Percentiles rank a stretch among this genome's conserved stretches.
phyloP scores from a whole-genome alignment of 2,113 vertebrate species.

The Desmodus rotundus region DNA sequence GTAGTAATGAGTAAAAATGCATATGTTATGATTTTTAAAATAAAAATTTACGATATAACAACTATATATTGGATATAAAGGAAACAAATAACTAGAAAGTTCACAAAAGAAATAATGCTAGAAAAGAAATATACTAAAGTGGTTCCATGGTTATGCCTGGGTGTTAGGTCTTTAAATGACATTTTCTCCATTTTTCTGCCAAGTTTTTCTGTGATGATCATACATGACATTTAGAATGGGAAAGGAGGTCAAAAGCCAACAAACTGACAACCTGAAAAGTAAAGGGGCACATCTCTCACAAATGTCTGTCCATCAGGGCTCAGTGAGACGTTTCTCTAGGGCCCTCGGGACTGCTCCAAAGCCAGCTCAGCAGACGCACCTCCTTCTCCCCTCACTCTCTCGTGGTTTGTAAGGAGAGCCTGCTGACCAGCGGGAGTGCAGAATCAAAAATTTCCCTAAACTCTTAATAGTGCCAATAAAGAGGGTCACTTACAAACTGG shows the following conservation, averaged over 20 bases:
- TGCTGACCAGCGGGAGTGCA: too few relatives aligned
- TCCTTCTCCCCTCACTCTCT: neutral
- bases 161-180: neutral
- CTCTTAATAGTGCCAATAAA: neutral
- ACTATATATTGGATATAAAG: neutral
- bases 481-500: neutral
- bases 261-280: neutral
- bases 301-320: neutral
- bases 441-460: neutral
- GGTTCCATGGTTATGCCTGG: neutral
- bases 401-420: neutral
- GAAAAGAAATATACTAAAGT: neutral
- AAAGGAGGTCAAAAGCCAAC: neutral
- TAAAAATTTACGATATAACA: neutral
- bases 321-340: neutral
- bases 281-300: neutral
- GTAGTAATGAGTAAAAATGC: neutral
- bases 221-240: neutral
- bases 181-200: neutral
- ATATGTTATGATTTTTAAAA: neutral
- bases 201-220: neutral
- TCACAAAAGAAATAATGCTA: neutral
- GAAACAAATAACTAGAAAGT: neutral
- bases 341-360: neutral
- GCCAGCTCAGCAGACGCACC: fast-evolving